Evolutionary conservation across 1,140 invertebrate genomes (phyloP).

Genomic region (Steinernema feltiae): DNA sequence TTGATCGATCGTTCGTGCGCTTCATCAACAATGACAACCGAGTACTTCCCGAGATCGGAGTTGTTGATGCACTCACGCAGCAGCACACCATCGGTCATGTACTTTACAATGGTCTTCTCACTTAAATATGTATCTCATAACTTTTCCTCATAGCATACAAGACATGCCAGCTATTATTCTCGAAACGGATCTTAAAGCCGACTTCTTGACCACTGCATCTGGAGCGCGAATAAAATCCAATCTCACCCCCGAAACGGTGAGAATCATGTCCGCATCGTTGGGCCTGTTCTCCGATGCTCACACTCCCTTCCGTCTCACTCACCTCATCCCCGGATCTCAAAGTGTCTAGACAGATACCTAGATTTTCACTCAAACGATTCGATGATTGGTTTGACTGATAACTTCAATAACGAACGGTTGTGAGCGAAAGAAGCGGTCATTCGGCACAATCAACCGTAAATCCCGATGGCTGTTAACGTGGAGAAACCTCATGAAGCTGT

Average conservation of each 20-base stretch:
- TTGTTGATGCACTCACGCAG: conserved; percentile 44
- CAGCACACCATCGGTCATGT: conserved; percentile 35
- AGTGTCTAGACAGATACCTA: too few relatives aligned
- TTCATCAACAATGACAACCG: conserved; percentile 89
- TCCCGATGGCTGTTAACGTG: not conserved
- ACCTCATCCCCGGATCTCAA: too few relatives aligned
- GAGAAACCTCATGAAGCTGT: not conserved
- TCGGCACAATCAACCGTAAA: too few relatives aligned
- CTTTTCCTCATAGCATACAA: conserved; percentile 62
- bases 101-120: not conserved
- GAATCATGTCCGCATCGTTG: too few relatives aligned
- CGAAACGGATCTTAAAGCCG: conserved; percentile 87
- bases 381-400: too few relatives aligned
- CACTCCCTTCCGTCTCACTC: too few relatives aligned
- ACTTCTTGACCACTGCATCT: conserved; percentile 75
- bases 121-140: conserved; percentile 68
- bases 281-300: too few relatives aligned
- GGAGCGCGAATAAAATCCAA: too few relatives aligned
- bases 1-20: conserved; percentile 85
- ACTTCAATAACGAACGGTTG: too few relatives aligned
- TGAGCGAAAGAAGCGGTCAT: too few relatives aligned
- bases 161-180: conserved; percentile 65
- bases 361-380: too few relatives aligned
- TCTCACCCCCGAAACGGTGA: too few relatives aligned
- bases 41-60: conserved; percentile 45